Evolutionary conservation across 1,140 invertebrate species (phyloP).

Genomic region (Bombus difficillimus): DNA sequence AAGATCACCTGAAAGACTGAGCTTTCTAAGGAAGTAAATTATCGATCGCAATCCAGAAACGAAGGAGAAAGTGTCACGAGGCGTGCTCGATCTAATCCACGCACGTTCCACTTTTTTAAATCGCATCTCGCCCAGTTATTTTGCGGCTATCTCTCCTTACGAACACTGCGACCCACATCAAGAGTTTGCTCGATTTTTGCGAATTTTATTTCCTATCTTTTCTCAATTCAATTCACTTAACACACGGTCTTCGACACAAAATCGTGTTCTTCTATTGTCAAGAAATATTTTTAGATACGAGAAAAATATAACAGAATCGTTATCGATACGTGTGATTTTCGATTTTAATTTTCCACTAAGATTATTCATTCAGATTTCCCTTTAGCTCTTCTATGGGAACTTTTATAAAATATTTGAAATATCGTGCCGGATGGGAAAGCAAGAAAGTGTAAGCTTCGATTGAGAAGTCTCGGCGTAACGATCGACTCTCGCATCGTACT

Average conservation of each 20-base stretch:
- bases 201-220: not conserved
- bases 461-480: not conserved
- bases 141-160: not conserved
- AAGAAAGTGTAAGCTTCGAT: not conserved
- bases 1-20: slow-evolving; percentile 2
- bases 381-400: too few relatives aligned
- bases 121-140: not conserved
- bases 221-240: not conserved
- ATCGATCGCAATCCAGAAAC: slow-evolving; percentile 39
- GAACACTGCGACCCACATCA: not conserved
- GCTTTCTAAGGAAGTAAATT: slow-evolving; percentile 59
- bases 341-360: not conserved
- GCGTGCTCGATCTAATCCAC: slow-evolving; percentile 43
- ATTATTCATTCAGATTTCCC: too few relatives aligned
- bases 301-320: not conserved
- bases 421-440: too few relatives aligned
- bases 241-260: not conserved
- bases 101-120: slow-evolving; percentile 22
- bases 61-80: slow-evolving; percentile 59
- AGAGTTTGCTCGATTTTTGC: not conserved
- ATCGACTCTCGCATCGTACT: not conserved
- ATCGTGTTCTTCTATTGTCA: not conserved
- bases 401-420: too few relatives aligned
- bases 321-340: not conserved
- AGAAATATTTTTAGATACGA: not conserved